Base-by-base conservation (phyloP, 2,888 invertebrate species). In the Tetanocera ferruginea region DNA sequence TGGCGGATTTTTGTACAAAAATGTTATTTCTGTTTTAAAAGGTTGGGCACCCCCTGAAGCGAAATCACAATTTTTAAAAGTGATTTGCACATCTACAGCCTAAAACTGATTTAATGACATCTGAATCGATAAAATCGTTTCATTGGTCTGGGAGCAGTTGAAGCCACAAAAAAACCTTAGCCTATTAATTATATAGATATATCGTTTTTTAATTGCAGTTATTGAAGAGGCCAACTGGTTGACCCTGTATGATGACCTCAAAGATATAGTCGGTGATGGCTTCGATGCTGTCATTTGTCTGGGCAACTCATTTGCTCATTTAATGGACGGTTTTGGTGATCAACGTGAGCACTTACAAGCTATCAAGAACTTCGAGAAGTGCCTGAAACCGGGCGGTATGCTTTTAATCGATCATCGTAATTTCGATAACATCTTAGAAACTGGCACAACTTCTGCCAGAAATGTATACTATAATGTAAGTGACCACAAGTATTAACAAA, bases 171-270 rank as follows among this genome's bases (percentile, higher is more conserved):
- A n/a, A n/a, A n/a, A n/a, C n/a, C n/a, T n/a, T n/a, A n/a, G n/a
- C n/a, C n/a, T n/a, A n/a, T n/a, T n/a, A n/a, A n/a, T n/a, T n/a
- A n/a, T n/a, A n/a, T n/a, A n/a, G n/a, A n/a, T n/a, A n/a, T n/a
- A n/a, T n/a, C n/a, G n/a, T 23, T 19, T 57, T 55, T 34, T 8
- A 14, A 34, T 51, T 71, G 3, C 88, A 97, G 97, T 95, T 25
- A 97, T 97, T 85, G 96, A 97, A 88, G 97, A 97, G 91, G 97
- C 96, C 0, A 97, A 96, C 88, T 97, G 97, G 97, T 90, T 97
- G 83, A 95, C 95, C 0, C 87, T 97, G 3, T 93, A 94, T 5
- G 92, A 94, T 51, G 96, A 97, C 86, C 92, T 97, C 43, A 90
- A 92, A 71, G 84, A 90, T 1, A 90, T 93, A 80, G 85, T 93